Evolutionary conservation across 2,113 vertebrate genomes (phyloP).

Genomic region (Ceyx melanurus): DNA sequence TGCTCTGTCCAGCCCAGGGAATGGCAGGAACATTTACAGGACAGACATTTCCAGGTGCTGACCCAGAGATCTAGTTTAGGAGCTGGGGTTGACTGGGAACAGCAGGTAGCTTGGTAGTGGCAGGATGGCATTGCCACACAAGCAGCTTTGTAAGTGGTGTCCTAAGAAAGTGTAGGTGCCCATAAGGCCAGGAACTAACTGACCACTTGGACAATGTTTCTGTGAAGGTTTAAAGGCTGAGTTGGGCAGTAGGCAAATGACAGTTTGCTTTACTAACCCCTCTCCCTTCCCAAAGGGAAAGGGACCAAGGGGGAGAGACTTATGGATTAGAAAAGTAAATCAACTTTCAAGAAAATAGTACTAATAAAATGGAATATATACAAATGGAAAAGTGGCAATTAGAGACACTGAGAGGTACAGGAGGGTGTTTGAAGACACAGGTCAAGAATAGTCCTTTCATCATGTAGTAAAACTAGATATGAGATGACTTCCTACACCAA

Average conservation of each 20-base stretch:
- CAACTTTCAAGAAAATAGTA: too few relatives aligned
- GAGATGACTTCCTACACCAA: background rate
- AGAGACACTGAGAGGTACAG: background rate
- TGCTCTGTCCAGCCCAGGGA: background rate
- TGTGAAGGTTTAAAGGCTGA: background rate
- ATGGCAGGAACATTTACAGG: background rate
- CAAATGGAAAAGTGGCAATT: background rate
- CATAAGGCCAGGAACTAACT: background rate
- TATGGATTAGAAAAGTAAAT: too few relatives aligned
- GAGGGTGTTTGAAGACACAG: background rate
- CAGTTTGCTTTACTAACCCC: too few relatives aligned
- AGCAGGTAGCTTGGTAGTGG: background rate
- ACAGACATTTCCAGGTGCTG: rapidly evolving
- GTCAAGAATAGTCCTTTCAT: background rate
- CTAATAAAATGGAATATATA: too few relatives aligned
- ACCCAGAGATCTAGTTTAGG: background rate
- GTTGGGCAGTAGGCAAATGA: too few relatives aligned
- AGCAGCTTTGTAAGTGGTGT: background rate
- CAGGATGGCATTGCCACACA: background rate
- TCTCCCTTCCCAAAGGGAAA: too few relatives aligned
- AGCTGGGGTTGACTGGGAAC: background rate
- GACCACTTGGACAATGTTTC: background rate
- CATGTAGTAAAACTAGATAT: background rate
- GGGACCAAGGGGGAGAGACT: too few relatives aligned
- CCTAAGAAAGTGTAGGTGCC: background rate